phyloP scores from a whole-genome alignment of 2,888 invertebrate species.

The Thereva nobilitata region DNA sequence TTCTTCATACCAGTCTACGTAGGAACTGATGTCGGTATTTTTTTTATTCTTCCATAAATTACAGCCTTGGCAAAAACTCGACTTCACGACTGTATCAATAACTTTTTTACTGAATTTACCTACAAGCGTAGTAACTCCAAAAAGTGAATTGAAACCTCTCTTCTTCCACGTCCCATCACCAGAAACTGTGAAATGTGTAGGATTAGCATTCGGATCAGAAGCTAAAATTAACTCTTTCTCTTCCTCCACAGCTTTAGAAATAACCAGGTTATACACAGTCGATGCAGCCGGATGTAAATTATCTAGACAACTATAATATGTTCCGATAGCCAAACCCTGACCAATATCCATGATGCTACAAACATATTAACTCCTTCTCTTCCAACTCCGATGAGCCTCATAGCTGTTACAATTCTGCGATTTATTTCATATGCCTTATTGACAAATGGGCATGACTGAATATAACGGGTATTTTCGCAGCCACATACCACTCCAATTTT shows the following conservation, averaged over 20 bases:
- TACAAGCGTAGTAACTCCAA: conserved; percentile 20
- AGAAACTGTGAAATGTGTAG: conserved; percentile 5
- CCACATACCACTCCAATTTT: not conserved
- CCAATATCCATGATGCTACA: no score
- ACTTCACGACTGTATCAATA: no score
- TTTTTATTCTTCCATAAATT: conserved; percentile 37
- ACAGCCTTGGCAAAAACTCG: conserved; percentile 41
- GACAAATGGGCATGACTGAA: conserved; percentile 40
- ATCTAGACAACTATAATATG: no score
- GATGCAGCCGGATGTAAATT: conserved; percentile 34
- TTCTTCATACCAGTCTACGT: conserved; percentile 18
- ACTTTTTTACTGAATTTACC: conserved; percentile 37
- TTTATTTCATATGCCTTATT: conserved; percentile 44
- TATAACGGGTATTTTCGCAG: conserved; percentile 29
- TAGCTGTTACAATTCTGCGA: conserved; percentile 43
- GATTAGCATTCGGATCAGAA: conserved; percentile 29
- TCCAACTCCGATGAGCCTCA: conserved; percentile 44
- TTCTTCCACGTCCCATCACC: conserved; percentile 6
- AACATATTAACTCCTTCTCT: conserved; percentile 44
- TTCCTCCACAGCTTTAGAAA: conserved; percentile 21
- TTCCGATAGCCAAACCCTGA: no score
- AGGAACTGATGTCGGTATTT: conserved; percentile 15
- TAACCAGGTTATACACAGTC: conserved; percentile 22
- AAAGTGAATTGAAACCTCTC: conserved; percentile 14
- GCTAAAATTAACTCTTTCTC: no score